Conservation (phyloP, 92 coral and sea anemone species). For the Hydrozoanthus gracilis region DNA sequence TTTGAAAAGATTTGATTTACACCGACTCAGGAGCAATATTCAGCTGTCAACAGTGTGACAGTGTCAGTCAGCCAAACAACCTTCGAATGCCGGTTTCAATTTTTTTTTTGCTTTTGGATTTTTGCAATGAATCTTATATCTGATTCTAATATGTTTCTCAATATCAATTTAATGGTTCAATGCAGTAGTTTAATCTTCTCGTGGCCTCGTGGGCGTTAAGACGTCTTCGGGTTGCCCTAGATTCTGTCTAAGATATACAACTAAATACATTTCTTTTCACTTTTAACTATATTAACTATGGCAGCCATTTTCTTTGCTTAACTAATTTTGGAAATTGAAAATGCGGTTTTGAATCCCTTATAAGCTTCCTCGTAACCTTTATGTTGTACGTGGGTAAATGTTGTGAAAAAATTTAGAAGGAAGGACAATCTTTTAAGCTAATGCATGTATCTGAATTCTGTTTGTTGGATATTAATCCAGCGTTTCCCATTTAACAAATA, state of each 20-base stretch:
- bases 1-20: no score
- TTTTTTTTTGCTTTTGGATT: no score
- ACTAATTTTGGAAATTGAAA: not conserved
- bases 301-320: slow-evolving; percentile 25
- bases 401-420: not conserved
- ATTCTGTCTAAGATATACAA: not conserved
- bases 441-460: not conserved
- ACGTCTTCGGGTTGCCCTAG: not conserved
- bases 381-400: not conserved
- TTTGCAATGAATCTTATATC: no score
- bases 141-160: no score
- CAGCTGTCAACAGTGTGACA: no score
- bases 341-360: not conserved
- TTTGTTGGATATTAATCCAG: not conserved
- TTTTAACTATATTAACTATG: not conserved
- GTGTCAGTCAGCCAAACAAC: no score
- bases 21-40: no score
- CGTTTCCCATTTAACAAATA: not conserved
- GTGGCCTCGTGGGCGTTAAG: slow-evolving; percentile 26
- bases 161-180: not conserved
- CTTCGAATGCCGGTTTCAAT: no score
- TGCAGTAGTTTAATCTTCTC: not conserved
- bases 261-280: not conserved
- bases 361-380: not conserved
- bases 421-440: not conserved